phyloP scores from a whole-genome alignment of 2,888 invertebrate species.

The Bugulina stolonifera region DNA sequence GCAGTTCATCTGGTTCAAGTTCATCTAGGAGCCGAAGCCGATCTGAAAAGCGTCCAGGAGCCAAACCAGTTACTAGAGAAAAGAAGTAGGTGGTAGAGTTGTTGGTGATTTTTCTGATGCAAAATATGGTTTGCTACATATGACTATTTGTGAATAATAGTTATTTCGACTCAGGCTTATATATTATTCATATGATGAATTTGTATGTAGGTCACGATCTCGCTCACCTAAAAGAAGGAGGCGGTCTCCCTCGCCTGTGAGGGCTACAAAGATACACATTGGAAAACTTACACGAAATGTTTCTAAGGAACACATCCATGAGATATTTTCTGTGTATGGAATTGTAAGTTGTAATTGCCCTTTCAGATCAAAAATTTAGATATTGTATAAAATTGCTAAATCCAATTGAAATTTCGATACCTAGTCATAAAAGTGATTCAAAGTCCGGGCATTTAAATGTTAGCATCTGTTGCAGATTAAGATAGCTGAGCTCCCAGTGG shows the following conservation, averaged over 20 bases:
- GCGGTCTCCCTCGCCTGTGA: slow-evolving; percentile 75
- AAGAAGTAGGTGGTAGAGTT: background rate
- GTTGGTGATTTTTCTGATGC: too few species aligned
- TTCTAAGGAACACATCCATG: slow-evolving; percentile 59
- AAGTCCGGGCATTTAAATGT: too few species aligned
- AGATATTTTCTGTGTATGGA: slow-evolving; percentile 55
- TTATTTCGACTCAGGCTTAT: too few species aligned
- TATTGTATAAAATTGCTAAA: background rate
- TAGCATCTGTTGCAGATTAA: background rate
- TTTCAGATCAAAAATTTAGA: too few species aligned
- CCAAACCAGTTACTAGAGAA: background rate
- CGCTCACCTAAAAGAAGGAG: slow-evolving; percentile 56
- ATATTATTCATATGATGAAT: too few species aligned
- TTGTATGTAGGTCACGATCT: slow-evolving; percentile 30
- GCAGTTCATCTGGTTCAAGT: slow-evolving; percentile 33
- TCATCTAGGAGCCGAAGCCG: slow-evolving; percentile 28
- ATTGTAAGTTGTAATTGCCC: slow-evolving; percentile 56
- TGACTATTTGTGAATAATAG: too few species aligned
- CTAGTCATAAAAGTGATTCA: background rate
- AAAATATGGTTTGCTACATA: too few species aligned
- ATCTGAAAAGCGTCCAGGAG: slow-evolving; percentile 1
- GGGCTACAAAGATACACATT: slow-evolving; percentile 87
- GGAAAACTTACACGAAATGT: slow-evolving; percentile 88
- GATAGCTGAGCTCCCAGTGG: slow-evolving; percentile 4
- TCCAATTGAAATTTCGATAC: background rate